phyloP scores from a whole-genome alignment of 2,888 invertebrate genomes.

The Stictocephala bisonia region DNA sequence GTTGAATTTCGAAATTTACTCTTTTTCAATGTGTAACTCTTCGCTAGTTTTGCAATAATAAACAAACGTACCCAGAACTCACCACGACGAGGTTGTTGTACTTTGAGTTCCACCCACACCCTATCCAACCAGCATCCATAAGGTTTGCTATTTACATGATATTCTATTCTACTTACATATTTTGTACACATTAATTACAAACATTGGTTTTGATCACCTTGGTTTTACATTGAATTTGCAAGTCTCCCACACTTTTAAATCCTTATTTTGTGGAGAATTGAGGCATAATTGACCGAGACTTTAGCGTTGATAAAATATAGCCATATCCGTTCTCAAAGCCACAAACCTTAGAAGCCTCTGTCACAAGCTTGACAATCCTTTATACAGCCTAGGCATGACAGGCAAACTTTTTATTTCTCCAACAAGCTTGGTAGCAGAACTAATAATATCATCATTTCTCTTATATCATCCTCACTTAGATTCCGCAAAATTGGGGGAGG shows the following conservation, averaged over 20 bases:
- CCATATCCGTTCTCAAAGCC: slow-evolving; percentile 13
- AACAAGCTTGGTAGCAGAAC: too few relatives aligned
- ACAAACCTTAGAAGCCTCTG: slow-evolving; percentile 39
- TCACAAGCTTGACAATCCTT: slow-evolving; percentile 42
- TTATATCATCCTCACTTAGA: slow-evolving; percentile 21
- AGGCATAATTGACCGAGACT: slow-evolving; percentile 19
- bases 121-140: not conserved
- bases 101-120: slow-evolving; percentile 16
- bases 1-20: not conserved
- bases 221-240: not conserved
- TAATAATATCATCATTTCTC: too few relatives aligned
- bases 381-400: slow-evolving; percentile 51
- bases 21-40: slow-evolving; percentile 7
- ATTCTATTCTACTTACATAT: not conserved
- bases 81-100: slow-evolving; percentile 1
- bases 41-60: slow-evolving; percentile 1
- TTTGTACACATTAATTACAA: not conserved
- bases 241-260: not conserved
- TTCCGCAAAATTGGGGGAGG: slow-evolving; percentile 31
- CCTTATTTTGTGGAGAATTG: not conserved
- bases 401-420: slow-evolving; percentile 38
- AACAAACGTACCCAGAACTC: too few relatives aligned
- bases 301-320: slow-evolving; percentile 16
- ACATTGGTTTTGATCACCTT: not conserved
- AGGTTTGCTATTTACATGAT: not conserved